These are phyloP conservation scores for Psilanteris sp. DNA, from an alignment of 1,140 invertebrate species.

Conservation along the genomic window DNA sequence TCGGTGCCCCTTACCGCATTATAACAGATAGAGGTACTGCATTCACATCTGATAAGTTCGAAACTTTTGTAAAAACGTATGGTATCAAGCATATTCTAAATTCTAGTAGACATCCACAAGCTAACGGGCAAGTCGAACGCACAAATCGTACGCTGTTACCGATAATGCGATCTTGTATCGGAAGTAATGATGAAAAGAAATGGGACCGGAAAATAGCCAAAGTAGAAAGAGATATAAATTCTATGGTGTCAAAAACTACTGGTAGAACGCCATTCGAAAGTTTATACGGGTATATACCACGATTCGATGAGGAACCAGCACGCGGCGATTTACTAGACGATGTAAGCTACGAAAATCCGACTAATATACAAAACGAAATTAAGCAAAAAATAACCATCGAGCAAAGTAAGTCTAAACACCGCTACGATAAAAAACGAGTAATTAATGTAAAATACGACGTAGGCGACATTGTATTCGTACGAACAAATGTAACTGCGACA, in stretches of 20 bases:
- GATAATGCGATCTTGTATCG: not conserved
- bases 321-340: not conserved
- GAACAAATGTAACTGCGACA: not conserved
- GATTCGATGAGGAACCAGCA: not conserved
- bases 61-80: not conserved
- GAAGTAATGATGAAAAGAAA: not conserved
- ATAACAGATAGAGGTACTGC: slow-evolving; percentile 65
- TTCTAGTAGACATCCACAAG: not conserved
- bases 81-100: not conserved
- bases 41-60: slow-evolving; percentile 65
- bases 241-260: not conserved
- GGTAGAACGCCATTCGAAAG: not conserved
- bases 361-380: not conserved
- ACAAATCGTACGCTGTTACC: not conserved
- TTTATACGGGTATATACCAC: slow-evolving; percentile 1
- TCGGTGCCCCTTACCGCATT: slow-evolving; percentile 55
- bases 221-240: too few relatives aligned
- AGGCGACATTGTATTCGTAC: not conserved
- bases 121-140: not conserved
- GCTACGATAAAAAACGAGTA: not conserved
- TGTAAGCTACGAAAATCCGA: not conserved
- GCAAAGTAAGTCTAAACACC: not conserved
- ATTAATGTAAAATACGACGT: not conserved
- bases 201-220: too few relatives aligned
- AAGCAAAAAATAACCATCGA: not conserved